These are phyloP conservation scores for Orthosia cruda DNA, from an alignment of 2,888 invertebrate species.

Conservation along the genomic window DNA sequence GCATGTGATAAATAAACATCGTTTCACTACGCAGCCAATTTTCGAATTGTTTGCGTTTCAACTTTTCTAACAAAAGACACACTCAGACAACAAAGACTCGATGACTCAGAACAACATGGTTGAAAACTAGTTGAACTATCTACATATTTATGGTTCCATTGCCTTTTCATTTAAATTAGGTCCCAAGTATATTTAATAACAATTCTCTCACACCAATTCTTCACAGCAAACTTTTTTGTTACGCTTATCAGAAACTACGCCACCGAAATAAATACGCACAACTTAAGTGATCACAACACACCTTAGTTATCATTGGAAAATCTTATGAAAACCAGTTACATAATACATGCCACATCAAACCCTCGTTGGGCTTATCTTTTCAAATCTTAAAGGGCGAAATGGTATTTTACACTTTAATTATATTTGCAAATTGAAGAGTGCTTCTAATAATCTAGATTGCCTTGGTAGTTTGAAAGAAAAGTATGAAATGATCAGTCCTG, in stretches of 20 bases:
- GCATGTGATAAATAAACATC: background rate
- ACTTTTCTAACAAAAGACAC: slow-evolving; percentile 16
- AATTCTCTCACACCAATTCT: background rate
- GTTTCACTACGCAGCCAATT: background rate
- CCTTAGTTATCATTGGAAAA: slow-evolving; percentile 27
- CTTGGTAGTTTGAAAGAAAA: background rate
- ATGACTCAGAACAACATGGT: slow-evolving; percentile 1
- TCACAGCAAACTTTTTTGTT: too few relatives aligned
- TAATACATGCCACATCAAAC: slow-evolving; percentile 41
- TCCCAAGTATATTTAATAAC: background rate
- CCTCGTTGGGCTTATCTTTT: slow-evolving; percentile 46
- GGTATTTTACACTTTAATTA: slow-evolving; percentile 42
- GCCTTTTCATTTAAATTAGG: slow-evolving; percentile 27
- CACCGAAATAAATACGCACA: background rate
- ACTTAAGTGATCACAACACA: slow-evolving; percentile 19
- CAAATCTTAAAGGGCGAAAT: slow-evolving; percentile 37
- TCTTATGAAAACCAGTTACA: slow-evolving; percentile 42
- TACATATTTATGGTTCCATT: slow-evolving; percentile 16
- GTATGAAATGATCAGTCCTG: background rate
- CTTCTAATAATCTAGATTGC: slow-evolving; percentile 33
- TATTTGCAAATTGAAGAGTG: slow-evolving; percentile 40
- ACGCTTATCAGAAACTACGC: background rate
- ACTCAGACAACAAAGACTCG: slow-evolving; percentile 43
- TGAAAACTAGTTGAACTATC: slow-evolving; percentile 26
- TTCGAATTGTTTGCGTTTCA: background rate